phyloP scores from a whole-genome alignment of 1,140 invertebrate species.

The Platyscapa corneri region DNA sequence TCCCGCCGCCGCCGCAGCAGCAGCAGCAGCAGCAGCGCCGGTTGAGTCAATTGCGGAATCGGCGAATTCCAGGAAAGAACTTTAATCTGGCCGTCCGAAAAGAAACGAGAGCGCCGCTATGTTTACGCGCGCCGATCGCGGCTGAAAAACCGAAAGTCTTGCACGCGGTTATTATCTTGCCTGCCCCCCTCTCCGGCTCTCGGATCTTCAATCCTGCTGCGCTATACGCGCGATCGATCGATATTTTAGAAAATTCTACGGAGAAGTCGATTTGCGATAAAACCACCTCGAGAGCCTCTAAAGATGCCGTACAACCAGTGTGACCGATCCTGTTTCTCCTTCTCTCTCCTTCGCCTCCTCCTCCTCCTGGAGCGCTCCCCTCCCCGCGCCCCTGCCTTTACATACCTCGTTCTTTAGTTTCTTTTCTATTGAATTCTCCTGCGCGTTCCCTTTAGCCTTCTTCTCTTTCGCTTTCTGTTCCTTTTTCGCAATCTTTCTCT shows the following conservation, averaged over 20 bases:
- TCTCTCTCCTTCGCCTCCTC: not conserved
- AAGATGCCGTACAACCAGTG: constrained; percentile 31
- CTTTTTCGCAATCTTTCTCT: constrained; percentile 10
- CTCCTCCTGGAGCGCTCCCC: too few relatives aligned
- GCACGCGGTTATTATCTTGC: not conserved
- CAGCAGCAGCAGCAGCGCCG: too few relatives aligned
- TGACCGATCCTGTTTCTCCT: constrained; percentile 46
- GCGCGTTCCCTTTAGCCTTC: not conserved
- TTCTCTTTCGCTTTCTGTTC: not conserved
- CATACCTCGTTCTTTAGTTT: constrained; percentile 47
- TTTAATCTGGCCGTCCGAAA: too few relatives aligned
- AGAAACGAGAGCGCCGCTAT: too few relatives aligned
- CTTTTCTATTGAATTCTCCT: constrained; percentile 37
- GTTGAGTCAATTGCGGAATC: too few relatives aligned
- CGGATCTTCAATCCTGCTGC: not conserved
- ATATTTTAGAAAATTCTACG: not conserved
- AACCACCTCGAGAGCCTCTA: not conserved
- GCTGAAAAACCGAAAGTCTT: too few relatives aligned
- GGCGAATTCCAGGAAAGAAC: too few relatives aligned
- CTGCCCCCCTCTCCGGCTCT: not conserved
- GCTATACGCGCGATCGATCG: not conserved
- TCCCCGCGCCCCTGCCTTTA: not conserved
- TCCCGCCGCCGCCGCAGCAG: too few relatives aligned
- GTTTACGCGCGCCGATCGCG: too few relatives aligned
- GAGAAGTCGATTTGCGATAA: not conserved